Percentiles rank a stretch among this genome's conserved stretches.
phyloP scores from a whole-genome alignment of 2,113 vertebrate genomes.

The Chiloscyllium plagiosum region DNA sequence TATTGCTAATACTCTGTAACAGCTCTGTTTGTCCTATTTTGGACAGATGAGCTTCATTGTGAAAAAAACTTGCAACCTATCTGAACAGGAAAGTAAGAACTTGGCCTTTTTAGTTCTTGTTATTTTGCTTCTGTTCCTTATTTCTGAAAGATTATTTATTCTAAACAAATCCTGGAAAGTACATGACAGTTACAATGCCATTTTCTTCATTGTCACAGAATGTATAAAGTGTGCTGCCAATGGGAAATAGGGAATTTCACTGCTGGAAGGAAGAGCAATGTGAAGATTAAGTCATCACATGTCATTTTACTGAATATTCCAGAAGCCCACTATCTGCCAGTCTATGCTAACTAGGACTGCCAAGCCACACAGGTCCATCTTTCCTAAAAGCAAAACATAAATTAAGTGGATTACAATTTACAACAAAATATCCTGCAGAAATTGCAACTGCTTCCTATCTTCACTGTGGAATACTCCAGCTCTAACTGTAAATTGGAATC shows the following conservation, averaged over 20 bases:
- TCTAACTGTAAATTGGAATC: background rate
- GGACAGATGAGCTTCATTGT: slow-evolving; percentile 19
- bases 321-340: background rate
- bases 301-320: background rate
- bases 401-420: background rate
- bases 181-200: background rate
- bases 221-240: background rate
- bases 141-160: background rate
- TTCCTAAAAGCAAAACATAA: background rate
- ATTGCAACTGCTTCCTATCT: background rate
- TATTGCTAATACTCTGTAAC: background rate
- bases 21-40: background rate
- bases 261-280: background rate
- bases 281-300: background rate
- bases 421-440: background rate
- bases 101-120: background rate
- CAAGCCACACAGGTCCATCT: background rate
- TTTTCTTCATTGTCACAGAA: background rate
- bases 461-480: background rate
- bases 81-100: slow-evolving; percentile 25
- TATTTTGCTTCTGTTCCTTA: background rate
- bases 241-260: background rate
- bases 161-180: background rate
- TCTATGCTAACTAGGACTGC: background rate
- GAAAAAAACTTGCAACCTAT: background rate